phyloP scores from a whole-genome alignment of 2,888 invertebrate species.

The Gisinianus flammeolus region DNA sequence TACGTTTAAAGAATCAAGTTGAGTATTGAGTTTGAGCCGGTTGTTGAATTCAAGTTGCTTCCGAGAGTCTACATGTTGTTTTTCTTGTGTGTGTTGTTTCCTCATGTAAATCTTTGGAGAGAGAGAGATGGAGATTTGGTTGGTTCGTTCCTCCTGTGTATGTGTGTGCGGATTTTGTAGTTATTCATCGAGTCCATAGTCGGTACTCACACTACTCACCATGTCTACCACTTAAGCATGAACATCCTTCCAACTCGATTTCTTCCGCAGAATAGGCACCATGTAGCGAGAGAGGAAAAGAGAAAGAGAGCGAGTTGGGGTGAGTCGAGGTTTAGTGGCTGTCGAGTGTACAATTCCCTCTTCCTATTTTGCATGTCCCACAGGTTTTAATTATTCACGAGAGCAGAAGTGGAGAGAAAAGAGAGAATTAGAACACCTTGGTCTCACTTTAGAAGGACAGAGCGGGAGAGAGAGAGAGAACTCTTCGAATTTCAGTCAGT shows the following conservation, averaged over 20 bases:
- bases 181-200: not conserved
- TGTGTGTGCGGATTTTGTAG: not conserved
- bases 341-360: slow-evolving; percentile 52
- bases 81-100: slow-evolving; percentile 21
- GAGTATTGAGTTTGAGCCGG: not conserved
- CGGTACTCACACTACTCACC: not conserved
- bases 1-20: slow-evolving; percentile 12
- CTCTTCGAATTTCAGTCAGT: slow-evolving; percentile 23
- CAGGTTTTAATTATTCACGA: slow-evolving; percentile 59
- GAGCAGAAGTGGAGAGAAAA: slow-evolving; percentile 29
- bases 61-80: not conserved
- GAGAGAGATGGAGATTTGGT: slow-evolving; percentile 7
- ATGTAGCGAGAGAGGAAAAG: slow-evolving; percentile 38
- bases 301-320: slow-evolving; percentile 15
- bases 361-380: slow-evolving; percentile 59
- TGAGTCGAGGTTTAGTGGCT: slow-evolving; percentile 38
- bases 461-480: slow-evolving; percentile 11
- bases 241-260: slow-evolving; percentile 26
- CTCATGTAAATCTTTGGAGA: not conserved
- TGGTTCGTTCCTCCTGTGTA: not conserved
- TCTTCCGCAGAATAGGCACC: slow-evolving; percentile 39
- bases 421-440: slow-evolving; percentile 19
- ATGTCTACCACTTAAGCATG: slow-evolving; percentile 19
- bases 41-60: not conserved
- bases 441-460: not conserved